These are phyloP conservation scores for Passer montanus DNA, from an alignment of 2,113 vertebrate species.

Conservation along the genomic window DNA sequence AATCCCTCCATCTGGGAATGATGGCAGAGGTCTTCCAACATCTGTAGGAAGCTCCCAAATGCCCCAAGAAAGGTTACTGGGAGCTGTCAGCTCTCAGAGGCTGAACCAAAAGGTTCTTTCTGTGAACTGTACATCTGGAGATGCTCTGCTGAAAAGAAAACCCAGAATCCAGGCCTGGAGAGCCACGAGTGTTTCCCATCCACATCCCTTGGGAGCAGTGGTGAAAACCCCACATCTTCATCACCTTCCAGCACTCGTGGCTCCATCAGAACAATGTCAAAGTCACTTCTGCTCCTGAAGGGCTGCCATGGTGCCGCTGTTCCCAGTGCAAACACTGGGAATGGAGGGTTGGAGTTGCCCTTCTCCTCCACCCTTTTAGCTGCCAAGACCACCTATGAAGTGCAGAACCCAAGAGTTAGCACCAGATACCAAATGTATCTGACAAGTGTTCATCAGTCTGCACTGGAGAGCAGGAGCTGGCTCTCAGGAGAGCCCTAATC, in stretches of 20 bases:
- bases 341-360: not conserved
- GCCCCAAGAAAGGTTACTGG: not conserved
- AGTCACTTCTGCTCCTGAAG: not conserved
- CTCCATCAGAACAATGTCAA: not conserved
- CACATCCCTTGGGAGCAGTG: not conserved
- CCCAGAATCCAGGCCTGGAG: not conserved
- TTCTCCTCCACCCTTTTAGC: not conserved
- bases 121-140: not conserved
- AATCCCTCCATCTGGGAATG: not conserved
- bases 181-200: not conserved
- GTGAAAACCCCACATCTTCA: accelerated
- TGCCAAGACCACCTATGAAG: constrained; percentile 37
- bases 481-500: not conserved
- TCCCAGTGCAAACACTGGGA: not conserved
- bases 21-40: not conserved
- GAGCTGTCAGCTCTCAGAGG: not conserved
- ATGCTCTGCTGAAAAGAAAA: not conserved
- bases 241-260: not conserved
- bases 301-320: not conserved
- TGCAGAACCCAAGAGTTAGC: not conserved
- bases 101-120: not conserved
- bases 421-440: constrained; percentile 12
- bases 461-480: constrained; percentile 8
- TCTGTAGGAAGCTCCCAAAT: not conserved
- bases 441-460: not conserved